Base-by-base conservation (phyloP, 2,113 vertebrate species). In the Seriola rivoliana region DNA sequence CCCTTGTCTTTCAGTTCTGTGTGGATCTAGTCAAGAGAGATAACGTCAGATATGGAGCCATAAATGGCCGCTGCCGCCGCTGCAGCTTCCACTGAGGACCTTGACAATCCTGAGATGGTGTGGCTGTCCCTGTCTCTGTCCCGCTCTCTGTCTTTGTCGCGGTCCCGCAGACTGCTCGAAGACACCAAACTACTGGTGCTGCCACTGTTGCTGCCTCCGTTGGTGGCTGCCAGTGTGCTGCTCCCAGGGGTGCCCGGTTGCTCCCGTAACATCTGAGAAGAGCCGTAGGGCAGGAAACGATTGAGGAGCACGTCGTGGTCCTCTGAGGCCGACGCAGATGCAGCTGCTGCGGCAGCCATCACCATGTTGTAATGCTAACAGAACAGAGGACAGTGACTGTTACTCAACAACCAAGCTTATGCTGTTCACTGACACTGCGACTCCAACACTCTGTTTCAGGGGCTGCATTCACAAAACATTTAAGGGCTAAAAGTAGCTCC, bases 171-270 rank as follows among this genome's bases (percentile, higher is more conserved):
- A 91, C 98, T 98, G 96, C 96, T 96, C 88, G 97, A 99, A 69
- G 98, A 99, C 48, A 99, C 97, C 48, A 99, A 95, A 90, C 97
- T 98, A 93, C 97, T 98, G 95, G 97, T 99, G 93, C 97, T 99
- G 89, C 97, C 97, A 1, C 97, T 98, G 89, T 95, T 98, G 95
- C 97, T 95, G 71, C 93, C 88, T 10, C 96, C 95, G 17, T 97
- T 98, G 0, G 97, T 96, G 29, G 97, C 96, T 80, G 91, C 93
- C 0, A 97, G 95, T 73, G 96, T 93, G 91, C 96, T 88, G 90
- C 96, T 95, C 32, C 95, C 96, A 0, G 97, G 96, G 0, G 97
- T 96, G 73, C 95, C 97, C 0, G 98, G 94, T 95, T 97, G 98
- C 79, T 99, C 97, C 66, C 98, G 95, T 90, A 98, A 96, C 96